These are phyloP conservation scores for Heliconius erato DNA, from an alignment of 2,888 invertebrate species.

Conservation along the genomic window DNA sequence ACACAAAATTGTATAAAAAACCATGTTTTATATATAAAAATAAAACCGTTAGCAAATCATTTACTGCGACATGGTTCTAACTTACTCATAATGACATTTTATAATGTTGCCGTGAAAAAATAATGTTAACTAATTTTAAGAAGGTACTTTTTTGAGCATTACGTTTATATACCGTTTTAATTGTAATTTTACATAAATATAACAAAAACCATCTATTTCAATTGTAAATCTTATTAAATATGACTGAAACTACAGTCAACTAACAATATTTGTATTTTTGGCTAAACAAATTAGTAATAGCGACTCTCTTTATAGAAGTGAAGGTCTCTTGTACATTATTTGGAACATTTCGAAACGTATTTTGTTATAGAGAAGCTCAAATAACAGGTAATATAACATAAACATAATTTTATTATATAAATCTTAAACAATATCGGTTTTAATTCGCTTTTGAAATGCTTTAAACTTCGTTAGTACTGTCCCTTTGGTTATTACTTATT, in stretches of 20 bases:
- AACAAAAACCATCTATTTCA: neutral
- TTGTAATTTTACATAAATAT: neutral
- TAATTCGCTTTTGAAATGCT: neutral
- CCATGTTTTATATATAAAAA: neutral
- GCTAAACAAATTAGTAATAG: neutral
- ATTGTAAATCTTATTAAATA: neutral
- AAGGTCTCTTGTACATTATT: constrained; percentile 12
- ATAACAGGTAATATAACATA: constrained; percentile 16
- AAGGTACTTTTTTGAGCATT: constrained; percentile 20
- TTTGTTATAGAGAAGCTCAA: neutral
- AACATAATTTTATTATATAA: neutral
- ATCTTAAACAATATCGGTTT: neutral
- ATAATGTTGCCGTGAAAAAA: neutral
- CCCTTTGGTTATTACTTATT: neutral
- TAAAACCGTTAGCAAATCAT: neutral
- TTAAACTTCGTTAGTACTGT: neutral
- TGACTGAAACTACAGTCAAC: neutral
- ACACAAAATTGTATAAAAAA: neutral
- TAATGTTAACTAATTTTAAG: neutral
- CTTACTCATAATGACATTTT: neutral
- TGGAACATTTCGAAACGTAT: neutral
- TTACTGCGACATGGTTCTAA: constrained; percentile 23
- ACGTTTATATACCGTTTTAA: neutral
- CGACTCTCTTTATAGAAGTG: neutral
- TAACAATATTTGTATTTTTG: neutral